Percentiles rank a stretch among this genome's conserved stretches.
Evolutionary conservation across 1,140 invertebrate genomes (phyloP).

Genomic region (Diabrotica undecimpunctata): DNA sequence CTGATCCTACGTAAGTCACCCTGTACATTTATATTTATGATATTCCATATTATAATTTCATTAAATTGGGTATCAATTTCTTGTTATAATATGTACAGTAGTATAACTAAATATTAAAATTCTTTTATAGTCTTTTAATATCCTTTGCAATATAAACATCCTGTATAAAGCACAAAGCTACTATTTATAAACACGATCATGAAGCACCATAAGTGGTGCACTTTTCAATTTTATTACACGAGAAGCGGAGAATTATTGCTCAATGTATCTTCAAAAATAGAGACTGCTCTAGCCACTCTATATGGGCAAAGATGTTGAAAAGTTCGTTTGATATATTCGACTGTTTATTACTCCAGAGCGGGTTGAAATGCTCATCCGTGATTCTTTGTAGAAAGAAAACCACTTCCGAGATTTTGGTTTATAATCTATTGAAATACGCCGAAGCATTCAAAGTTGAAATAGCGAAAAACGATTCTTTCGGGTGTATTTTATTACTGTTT

Average conservation of each 20-base stretch:
- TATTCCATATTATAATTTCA: no score
- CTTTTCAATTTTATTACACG: constrained; percentile 3
- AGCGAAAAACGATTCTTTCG: no score
- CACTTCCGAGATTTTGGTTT: neutral
- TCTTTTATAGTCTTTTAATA: no score
- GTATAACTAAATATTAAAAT: no score
- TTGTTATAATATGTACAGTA: no score
- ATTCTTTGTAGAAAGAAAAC: neutral
- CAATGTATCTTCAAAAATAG: constrained; percentile 1
- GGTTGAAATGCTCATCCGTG: neutral
- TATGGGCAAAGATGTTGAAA: neutral
- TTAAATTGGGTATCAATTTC: no score
- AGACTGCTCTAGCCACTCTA: neutral
- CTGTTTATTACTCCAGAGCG: neutral
- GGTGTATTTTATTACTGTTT: no score
- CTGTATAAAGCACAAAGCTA: no score
- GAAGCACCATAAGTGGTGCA: neutral
- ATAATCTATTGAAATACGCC: constrained; percentile 3
- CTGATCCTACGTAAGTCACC: no score
- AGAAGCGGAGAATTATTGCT: neutral
- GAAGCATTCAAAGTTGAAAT: neutral
- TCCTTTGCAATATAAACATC: no score
- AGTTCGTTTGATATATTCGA: neutral
- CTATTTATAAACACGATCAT: no score
- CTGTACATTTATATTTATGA: no score